phyloP scores from a whole-genome alignment of 2,113 vertebrate species.

The Prionailurus viverrinus region DNA sequence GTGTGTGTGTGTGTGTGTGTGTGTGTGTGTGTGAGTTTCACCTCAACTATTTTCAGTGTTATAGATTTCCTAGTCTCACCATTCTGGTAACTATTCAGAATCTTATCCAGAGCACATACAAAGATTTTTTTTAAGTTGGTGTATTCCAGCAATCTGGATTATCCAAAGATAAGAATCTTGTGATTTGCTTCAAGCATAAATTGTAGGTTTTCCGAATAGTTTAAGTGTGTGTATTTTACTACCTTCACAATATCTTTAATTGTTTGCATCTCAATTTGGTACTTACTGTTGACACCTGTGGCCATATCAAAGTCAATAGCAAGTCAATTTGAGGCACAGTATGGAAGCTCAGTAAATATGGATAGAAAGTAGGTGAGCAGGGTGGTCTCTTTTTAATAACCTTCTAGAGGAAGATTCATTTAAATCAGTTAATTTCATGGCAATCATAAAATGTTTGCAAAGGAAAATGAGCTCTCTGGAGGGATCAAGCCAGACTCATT shows the following conservation, averaged over 20 bases:
- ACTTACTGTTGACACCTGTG: slow-evolving; percentile 68
- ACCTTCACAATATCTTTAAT: neutral
- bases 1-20: neutral
- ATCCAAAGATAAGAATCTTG: neutral
- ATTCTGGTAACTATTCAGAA: neutral
- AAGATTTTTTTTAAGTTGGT: neutral
- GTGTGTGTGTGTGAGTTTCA: neutral
- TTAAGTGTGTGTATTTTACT: neutral
- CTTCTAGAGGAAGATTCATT: slow-evolving; percentile 45
- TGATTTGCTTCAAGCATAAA: neutral
- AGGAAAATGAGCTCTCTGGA: slow-evolving; percentile 36
- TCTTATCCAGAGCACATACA: neutral
- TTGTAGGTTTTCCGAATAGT: neutral
- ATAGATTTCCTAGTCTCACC: neutral
- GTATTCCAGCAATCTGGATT: neutral
- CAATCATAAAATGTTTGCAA: slow-evolving; percentile 65
- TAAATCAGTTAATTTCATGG: slow-evolving; percentile 73
- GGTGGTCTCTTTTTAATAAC: neutral
- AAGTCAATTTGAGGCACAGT: slow-evolving; percentile 77
- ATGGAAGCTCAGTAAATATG: slow-evolving; percentile 38
- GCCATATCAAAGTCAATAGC: slow-evolving; percentile 75
- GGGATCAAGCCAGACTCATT: slow-evolving; percentile 25
- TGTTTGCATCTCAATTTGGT: slow-evolving; percentile 44
- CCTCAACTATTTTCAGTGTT: neutral
- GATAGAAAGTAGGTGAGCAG: slow-evolving; percentile 47